Conservation (phyloP, 2,797 vertebrate genomes). For the Sphenopsis melanotis region DNA sequence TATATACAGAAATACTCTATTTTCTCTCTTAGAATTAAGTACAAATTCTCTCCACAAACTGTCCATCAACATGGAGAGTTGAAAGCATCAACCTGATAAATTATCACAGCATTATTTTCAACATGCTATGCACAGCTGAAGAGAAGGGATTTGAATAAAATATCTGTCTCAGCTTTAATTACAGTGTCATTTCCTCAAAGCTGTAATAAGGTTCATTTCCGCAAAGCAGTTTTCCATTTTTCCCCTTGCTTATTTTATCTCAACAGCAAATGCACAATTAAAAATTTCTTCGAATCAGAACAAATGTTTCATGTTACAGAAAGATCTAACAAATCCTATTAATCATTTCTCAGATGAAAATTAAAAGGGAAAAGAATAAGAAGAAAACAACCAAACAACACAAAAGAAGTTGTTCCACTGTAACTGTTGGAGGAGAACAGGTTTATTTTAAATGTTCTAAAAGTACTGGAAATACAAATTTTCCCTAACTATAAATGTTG, state of each 20-base stretch:
- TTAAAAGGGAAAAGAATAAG: neutral
- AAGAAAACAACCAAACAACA: neutral
- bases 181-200: constrained; percentile 32
- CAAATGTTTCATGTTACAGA: neutral
- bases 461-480: neutral
- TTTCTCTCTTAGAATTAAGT: neutral
- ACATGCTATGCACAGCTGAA: neutral
- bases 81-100: neutral
- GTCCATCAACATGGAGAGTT: neutral
- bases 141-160: neutral
- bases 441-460: neutral
- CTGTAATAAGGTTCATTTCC: constrained; percentile 30
- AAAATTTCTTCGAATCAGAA: neutral
- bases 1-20: neutral
- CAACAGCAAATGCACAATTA: neutral
- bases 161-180: constrained; percentile 23
- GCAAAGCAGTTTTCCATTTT: constrained; percentile 6
- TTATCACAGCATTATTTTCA: neutral
- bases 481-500: neutral
- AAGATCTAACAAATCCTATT: neutral
- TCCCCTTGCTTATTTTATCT: constrained; percentile 23
- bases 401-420: neutral
- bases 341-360: neutral
- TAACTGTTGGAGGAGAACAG: neutral
- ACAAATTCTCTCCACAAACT: neutral